These are phyloP conservation scores for Poecilia gillii DNA, from an alignment of 2,797 vertebrate genomes.

Conservation along the genomic window DNA sequence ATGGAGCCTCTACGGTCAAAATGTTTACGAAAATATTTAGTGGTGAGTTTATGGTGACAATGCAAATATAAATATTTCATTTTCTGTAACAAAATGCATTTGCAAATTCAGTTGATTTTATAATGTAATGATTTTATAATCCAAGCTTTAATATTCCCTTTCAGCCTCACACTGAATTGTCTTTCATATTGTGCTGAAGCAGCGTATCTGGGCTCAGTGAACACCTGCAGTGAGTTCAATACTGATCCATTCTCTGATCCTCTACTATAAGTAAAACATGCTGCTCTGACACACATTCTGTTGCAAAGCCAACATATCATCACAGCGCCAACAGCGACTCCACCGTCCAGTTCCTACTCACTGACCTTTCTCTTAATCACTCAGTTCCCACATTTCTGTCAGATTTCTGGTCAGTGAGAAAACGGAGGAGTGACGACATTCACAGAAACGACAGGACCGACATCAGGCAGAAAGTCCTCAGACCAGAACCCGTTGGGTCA, in stretches of 20 bases:
- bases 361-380: slow-evolving; percentile 66
- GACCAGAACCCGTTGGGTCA: slow-evolving; percentile 15
- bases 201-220: background rate
- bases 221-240: background rate
- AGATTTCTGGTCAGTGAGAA: slow-evolving; percentile 73
- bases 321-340: slow-evolving; percentile 32
- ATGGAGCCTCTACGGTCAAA: background rate
- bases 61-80: background rate
- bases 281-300: slow-evolving; percentile 40
- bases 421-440: slow-evolving; percentile 74
- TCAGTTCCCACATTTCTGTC: slow-evolving; percentile 76
- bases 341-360: slow-evolving; percentile 45
- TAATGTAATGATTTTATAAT: too few species aligned
- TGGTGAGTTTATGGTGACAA: background rate
- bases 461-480: slow-evolving; percentile 24
- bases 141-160: background rate
- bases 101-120: too few species aligned
- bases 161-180: background rate
- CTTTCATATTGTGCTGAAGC: background rate
- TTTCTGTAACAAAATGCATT: too few species aligned
- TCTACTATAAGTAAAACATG: slow-evolving; percentile 18
- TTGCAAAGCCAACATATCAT: slow-evolving; percentile 39
- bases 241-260: background rate
- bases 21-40: background rate
- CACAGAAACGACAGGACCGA: slow-evolving; percentile 67